Evolutionary conservation across 1,140 invertebrate species (phyloP).

Genomic region (Globodera ellingtonae): DNA sequence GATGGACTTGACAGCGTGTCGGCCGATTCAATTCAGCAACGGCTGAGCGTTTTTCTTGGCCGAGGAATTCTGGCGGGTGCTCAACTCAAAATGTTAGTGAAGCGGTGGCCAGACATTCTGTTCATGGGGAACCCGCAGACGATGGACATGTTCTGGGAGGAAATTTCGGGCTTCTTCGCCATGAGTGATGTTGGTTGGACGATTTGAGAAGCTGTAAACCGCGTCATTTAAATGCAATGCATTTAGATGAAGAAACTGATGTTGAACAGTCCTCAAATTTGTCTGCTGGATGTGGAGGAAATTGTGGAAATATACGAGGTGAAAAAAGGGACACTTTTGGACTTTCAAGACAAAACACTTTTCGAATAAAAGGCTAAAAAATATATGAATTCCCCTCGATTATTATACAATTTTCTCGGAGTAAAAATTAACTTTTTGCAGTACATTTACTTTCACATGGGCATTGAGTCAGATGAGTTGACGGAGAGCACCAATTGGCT

Average conservation of each 20-base stretch:
- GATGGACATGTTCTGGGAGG: slow-evolving; percentile 33
- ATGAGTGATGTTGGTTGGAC: background rate
- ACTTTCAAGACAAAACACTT: background rate
- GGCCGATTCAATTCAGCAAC: slow-evolving; percentile 15
- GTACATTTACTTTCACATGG: slow-evolving; percentile 62
- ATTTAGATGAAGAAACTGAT: slow-evolving; percentile 33
- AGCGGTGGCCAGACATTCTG: slow-evolving; percentile 48
- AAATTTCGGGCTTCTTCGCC: slow-evolving; percentile 11
- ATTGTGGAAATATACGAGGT: slow-evolving; percentile 48
- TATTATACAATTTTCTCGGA: background rate
- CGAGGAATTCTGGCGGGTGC: slow-evolving; percentile 33
- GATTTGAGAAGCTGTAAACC: background rate
- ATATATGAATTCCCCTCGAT: background rate
- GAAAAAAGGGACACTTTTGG: background rate
- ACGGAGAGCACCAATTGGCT: slow-evolving; percentile 38
- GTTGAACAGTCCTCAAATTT: slow-evolving; percentile 46
- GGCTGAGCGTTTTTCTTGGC: slow-evolving; percentile 38
- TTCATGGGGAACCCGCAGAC: slow-evolving; percentile 41
- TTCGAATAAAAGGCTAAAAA: no score
- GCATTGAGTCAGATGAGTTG: slow-evolving; percentile 47
- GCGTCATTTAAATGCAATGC: slow-evolving; percentile 1
- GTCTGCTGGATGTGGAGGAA: slow-evolving; percentile 48
- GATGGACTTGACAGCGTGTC: slow-evolving; percentile 15
- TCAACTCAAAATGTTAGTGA: slow-evolving; percentile 35
- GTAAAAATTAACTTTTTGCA: slow-evolving; percentile 14